Percentiles rank a stretch among this genome's conserved stretches.
Conservation (phyloP, 2,888 invertebrate species). For the Caenorhabditis angaria region DNA sequence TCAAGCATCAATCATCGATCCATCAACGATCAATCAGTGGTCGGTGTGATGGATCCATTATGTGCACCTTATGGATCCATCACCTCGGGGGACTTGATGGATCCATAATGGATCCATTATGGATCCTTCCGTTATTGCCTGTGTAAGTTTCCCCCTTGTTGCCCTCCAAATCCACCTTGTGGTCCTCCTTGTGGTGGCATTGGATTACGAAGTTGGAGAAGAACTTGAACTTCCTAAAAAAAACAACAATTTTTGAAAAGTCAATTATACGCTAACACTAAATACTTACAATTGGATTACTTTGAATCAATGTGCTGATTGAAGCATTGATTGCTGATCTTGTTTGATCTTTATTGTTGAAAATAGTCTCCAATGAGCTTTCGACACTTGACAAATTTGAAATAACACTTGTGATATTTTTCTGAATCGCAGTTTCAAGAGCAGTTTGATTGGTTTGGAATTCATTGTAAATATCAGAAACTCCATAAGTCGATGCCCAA, state of each 20-base stretch:
- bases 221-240: conserved; percentile 17
- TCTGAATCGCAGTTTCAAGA: conserved; percentile 22
- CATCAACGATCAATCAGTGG: too few species aligned
- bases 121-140: too few species aligned
- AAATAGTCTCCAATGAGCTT: conserved; percentile 24
- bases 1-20: too few species aligned
- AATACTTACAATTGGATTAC: conserved; percentile 13
- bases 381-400: conserved; percentile 32
- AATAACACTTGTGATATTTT: conserved; percentile 42
- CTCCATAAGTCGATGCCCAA: conserved; percentile 47
- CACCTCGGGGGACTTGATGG: too few species aligned
- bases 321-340: conserved; percentile 9
- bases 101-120: too few species aligned
- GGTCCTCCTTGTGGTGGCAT: background rate
- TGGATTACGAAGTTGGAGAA: background rate
- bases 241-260: background rate
- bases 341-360: conserved; percentile 39
- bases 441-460: conserved; percentile 42
- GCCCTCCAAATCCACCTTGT: background rate
- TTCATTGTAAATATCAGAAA: conserved; percentile 32
- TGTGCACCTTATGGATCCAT: too few species aligned
- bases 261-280: background rate
- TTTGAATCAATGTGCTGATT: conserved; percentile 18
- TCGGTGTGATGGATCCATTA: too few species aligned
- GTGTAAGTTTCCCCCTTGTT: background rate